A percentile compares a stretch with the other conserved stretches of the same genome.
These are phyloP conservation scores for Podargus strigoides DNA, from an alignment of 2,797 vertebrate species.

Conservation along the genomic window DNA sequence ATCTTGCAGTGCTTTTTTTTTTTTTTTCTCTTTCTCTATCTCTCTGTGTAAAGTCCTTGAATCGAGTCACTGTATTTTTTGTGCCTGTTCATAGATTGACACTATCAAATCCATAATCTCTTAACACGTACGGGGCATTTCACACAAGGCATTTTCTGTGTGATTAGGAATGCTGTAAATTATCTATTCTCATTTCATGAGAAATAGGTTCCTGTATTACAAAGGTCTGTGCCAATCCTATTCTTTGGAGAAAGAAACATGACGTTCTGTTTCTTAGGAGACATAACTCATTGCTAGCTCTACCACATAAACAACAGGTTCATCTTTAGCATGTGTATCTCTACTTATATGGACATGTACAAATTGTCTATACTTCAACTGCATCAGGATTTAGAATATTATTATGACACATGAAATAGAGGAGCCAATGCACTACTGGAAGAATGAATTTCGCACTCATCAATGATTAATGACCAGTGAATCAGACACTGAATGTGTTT, in stretches of 20 bases:
- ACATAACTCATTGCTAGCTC: not conserved
- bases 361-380: constrained; percentile 1
- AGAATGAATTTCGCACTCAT: not conserved
- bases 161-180: constrained; percentile 40
- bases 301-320: not conserved
- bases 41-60: not conserved
- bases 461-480: not conserved
- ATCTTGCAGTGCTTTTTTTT: not conserved
- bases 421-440: not conserved
- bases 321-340: not conserved
- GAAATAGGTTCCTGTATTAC: not conserved
- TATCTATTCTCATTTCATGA: constrained; percentile 26
- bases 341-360: not conserved
- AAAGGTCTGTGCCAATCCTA: not conserved
- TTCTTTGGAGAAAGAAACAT: constrained; percentile 29
- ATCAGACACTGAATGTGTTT: not conserved
- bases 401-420: not conserved
- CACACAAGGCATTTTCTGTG: not conserved
- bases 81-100: not conserved
- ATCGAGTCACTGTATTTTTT: not conserved
- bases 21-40: not conserved
- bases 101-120: constrained; percentile 18
- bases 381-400: not conserved
- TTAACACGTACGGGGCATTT: not conserved
- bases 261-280: not conserved